Evolutionary conservation across 2,797 vertebrate genomes (phyloP).

Genomic region (Aplochiton taeniatus): DNA sequence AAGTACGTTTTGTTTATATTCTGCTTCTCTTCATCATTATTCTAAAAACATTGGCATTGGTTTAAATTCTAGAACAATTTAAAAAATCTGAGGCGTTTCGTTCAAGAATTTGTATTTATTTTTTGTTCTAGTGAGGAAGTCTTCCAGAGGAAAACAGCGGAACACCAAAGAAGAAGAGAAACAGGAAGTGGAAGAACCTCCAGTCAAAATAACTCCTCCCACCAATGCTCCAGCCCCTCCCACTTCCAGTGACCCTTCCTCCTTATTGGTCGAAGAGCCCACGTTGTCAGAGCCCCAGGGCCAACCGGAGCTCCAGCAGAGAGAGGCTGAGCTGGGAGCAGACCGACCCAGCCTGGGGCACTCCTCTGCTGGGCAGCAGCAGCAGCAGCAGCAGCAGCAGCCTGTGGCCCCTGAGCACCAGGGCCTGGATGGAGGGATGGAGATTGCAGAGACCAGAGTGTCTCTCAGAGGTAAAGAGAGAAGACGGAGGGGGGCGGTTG

Average conservation of each 20-base stretch:
- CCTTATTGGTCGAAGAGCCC: not conserved
- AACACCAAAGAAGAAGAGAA: not conserved
- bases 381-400: not conserved
- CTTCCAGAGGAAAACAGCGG: conserved; percentile 28
- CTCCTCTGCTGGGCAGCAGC: not conserved
- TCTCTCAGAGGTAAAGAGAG: too few relatives aligned
- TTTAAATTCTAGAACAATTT: not conserved
- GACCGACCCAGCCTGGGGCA: not conserved
- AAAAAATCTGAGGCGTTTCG: not conserved
- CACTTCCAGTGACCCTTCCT: not conserved
- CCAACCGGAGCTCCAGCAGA: conserved; percentile 14
- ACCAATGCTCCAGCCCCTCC: conserved; percentile 2
- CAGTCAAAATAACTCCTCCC: not conserved
- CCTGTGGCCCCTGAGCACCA: not conserved
- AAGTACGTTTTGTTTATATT: too few relatives aligned
- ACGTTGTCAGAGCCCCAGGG: not conserved
- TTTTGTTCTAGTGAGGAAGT: conserved; percentile 49
- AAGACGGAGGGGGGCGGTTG: too few relatives aligned
- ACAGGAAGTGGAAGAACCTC: not conserved
- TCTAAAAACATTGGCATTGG: too few relatives aligned
- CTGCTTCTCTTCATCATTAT: too few relatives aligned
- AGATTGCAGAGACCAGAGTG: too few relatives aligned
- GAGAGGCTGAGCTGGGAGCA: conserved; percentile 1
- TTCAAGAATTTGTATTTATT: not conserved
- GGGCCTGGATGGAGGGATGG: not conserved